Conservation (phyloP, 2,888 invertebrate species). For the Pyrrhosoma nymphula region DNA sequence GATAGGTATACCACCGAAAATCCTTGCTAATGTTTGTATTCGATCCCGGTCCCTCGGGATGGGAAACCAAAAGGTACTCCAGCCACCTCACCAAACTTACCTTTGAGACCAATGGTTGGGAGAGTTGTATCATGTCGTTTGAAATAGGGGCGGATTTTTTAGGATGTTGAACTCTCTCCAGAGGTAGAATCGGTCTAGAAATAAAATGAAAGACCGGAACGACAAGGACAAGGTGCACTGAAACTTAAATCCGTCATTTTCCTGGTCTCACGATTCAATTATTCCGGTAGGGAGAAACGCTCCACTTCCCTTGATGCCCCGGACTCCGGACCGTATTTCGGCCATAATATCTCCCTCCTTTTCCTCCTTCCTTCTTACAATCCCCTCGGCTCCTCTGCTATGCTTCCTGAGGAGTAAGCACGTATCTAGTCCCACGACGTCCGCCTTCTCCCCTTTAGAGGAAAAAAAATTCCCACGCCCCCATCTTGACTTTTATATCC, state of each 20-base stretch:
- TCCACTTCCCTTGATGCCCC: not conserved
- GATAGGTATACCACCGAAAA: too few species aligned
- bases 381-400: not conserved
- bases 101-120: too few species aligned
- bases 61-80: too few species aligned
- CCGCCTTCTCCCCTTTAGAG: not conserved
- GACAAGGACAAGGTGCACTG: slow-evolving; percentile 23
- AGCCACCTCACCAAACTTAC: too few species aligned
- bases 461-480: not conserved
- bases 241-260: slow-evolving; percentile 57
- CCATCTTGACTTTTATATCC: not conserved
- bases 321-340: not conserved
- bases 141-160: not conserved
- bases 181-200: not conserved
- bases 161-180: not conserved
- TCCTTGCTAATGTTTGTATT: too few species aligned
- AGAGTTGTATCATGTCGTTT: too few species aligned
- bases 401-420: not conserved
- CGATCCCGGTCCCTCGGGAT: too few species aligned
- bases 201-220: not conserved
- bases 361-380: not conserved
- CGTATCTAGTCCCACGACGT: not conserved
- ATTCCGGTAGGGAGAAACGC: slow-evolving; percentile 34
- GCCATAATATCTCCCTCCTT: not conserved
- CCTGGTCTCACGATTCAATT: slow-evolving; percentile 38